Evolutionary conservation across 2,888 invertebrate genomes (phyloP).

Genomic region (Tineola bisselliella): DNA sequence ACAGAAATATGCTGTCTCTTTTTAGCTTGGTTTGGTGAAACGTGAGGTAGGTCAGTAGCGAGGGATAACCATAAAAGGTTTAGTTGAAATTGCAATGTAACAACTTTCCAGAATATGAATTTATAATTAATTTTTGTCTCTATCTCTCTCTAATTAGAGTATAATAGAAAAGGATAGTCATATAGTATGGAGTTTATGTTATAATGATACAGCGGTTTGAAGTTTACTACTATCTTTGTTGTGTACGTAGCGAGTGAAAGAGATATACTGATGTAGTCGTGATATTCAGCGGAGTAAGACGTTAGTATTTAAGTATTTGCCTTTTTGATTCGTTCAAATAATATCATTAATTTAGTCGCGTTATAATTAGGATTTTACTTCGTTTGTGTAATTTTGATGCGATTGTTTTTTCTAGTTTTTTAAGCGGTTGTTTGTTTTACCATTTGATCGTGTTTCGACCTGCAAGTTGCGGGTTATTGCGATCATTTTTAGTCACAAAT

Average conservation of each 20-base stretch:
- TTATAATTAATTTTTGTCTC: too few relatives aligned
- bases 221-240: not conserved
- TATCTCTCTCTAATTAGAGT: not conserved
- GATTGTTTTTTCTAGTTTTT: not conserved
- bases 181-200: too few relatives aligned
- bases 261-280: constrained; percentile 6
- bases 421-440: not conserved
- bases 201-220: too few relatives aligned
- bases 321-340: constrained; percentile 6
- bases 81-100: not conserved
- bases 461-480: not conserved
- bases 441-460: not conserved
- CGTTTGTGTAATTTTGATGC: not conserved
- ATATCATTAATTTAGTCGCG: constrained; percentile 1
- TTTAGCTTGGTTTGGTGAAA: constrained; percentile 14
- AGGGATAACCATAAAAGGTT: not conserved
- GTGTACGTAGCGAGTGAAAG: not conserved
- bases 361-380: not conserved
- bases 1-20: constrained; percentile 8
- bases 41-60: not conserved
- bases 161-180: not conserved
- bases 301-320: not conserved
- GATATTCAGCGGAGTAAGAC: constrained; percentile 6
- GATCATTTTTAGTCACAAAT: not conserved
- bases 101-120: too few relatives aligned